Conservation (phyloP, 2,797 vertebrate genomes). For the Alectoris magna region DNA sequence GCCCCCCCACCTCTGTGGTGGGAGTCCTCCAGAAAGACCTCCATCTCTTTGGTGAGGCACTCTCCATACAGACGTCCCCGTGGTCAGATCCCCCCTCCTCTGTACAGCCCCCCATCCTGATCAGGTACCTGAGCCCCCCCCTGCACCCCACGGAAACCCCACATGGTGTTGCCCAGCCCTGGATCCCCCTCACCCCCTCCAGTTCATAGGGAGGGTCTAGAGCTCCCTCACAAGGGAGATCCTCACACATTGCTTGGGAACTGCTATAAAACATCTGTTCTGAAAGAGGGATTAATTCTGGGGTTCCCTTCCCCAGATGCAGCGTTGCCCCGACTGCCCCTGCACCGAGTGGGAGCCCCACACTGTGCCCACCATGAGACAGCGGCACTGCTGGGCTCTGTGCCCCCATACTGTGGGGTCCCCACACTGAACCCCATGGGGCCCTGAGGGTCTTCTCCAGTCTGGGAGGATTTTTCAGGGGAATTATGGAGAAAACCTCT, state of each 20-base stretch:
- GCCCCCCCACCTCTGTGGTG: not conserved
- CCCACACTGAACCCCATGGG: not conserved
- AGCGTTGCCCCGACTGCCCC: not conserved
- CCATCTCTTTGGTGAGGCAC: too few relatives aligned
- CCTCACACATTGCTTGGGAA: not conserved
- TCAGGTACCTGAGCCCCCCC: too few relatives aligned
- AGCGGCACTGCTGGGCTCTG: not conserved
- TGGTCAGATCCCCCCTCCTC: too few relatives aligned
- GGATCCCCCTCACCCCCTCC: too few relatives aligned
- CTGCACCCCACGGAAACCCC: fast-evolving
- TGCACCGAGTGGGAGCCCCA: not conserved
- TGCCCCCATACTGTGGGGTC: not conserved
- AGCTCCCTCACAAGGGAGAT: not conserved
- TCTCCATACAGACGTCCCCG: too few relatives aligned
- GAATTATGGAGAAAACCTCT: not conserved
- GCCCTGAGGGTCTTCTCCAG: not conserved
- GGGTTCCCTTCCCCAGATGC: not conserved
- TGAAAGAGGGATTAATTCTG: not conserved
- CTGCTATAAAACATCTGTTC: not conserved
- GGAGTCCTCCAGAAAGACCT: too few relatives aligned
- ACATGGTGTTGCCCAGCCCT: fast-evolving
- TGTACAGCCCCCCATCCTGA: too few relatives aligned
- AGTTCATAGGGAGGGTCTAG: not conserved
- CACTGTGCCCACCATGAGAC: not conserved
- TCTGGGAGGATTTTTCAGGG: not conserved